These are phyloP conservation scores for Elgaria multicarinata DNA, from an alignment of 2,113 vertebrate genomes.

Conservation along the genomic window DNA sequence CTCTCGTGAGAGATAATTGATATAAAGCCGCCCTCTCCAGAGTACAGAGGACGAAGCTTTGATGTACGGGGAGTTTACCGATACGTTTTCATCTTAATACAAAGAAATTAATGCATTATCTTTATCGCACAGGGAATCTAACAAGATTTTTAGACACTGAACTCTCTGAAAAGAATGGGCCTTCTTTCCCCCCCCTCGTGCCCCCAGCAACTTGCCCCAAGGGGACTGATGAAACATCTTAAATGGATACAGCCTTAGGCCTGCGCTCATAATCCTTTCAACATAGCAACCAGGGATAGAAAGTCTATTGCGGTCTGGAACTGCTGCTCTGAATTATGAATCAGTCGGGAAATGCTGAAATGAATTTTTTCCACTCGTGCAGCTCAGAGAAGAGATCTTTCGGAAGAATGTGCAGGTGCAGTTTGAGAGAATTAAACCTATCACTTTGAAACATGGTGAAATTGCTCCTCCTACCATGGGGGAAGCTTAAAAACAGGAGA, in stretches of 20 bases:
- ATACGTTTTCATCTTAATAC: background rate
- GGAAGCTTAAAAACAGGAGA: slow-evolving; percentile 22
- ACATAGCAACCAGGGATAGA: slow-evolving; percentile 29
- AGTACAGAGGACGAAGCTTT: slow-evolving; percentile 47
- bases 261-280: slow-evolving; percentile 66
- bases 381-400: slow-evolving; percentile 52
- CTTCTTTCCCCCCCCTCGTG: background rate
- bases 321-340: slow-evolving; percentile 57
- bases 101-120: slow-evolving; percentile 48
- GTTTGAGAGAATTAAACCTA: slow-evolving; percentile 38
- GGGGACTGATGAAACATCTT: slow-evolving; percentile 60
- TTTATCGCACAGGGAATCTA: fast-evolving
- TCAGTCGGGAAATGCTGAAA: slow-evolving; percentile 57
- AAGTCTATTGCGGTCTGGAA: slow-evolving; percentile 60
- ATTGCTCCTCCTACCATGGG: background rate
- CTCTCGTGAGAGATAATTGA: slow-evolving; percentile 45
- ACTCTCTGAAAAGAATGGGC: slow-evolving; percentile 32
- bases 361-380: slow-evolving; percentile 53
- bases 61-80: slow-evolving; percentile 11
- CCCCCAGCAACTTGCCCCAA: slow-evolving; percentile 1
- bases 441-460: background rate
- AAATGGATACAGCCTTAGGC: slow-evolving; percentile 48
- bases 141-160: slow-evolving; percentile 59
- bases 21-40: slow-evolving; percentile 43
- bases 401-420: slow-evolving; percentile 59